Percentiles rank a stretch among this genome's conserved stretches.
These are phyloP conservation scores for Boloria euphrosyne DNA, from an alignment of 2,888 invertebrate species.

Conservation along the genomic window DNA sequence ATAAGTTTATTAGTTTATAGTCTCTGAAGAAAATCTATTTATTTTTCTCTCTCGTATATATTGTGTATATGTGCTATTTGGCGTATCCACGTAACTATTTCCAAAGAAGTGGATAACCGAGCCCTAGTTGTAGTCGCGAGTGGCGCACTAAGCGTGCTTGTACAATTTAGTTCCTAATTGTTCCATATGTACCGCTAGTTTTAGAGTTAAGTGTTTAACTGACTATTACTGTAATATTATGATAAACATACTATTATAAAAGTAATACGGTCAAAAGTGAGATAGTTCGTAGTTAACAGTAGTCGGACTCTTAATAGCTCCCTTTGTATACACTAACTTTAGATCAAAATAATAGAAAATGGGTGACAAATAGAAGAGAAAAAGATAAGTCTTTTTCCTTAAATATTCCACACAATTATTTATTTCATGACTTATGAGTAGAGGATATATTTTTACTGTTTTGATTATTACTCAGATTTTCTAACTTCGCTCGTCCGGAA, in stretches of 20 bases:
- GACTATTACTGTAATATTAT: conserved; percentile 10
- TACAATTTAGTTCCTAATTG: conserved; percentile 37
- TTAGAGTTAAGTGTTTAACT: conserved; percentile 22
- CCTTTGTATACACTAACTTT: too few relatives aligned
- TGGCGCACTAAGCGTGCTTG: conserved; percentile 33
- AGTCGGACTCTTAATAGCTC: too few relatives aligned
- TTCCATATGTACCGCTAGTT: conserved; percentile 25
- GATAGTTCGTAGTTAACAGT: not conserved
- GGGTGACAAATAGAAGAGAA: too few relatives aligned
- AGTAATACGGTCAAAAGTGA: not conserved
- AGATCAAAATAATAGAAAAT: too few relatives aligned
- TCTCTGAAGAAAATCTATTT: not conserved
- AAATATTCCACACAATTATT: too few relatives aligned
- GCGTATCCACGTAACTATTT: conserved; percentile 28
- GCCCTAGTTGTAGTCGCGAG: conserved; percentile 32
- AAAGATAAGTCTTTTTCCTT: too few relatives aligned
- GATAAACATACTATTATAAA: not conserved
- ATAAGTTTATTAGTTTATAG: not conserved
- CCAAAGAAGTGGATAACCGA: conserved; percentile 25
- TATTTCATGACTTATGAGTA: too few relatives aligned
- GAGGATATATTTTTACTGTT: too few relatives aligned
- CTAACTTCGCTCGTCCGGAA: too few relatives aligned
- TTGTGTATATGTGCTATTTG: not conserved
- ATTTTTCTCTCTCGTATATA: not conserved
- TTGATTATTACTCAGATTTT: too few relatives aligned